Base-by-base conservation (phyloP, 2,888 invertebrate genomes). In the Ormyrus thymus region DNA sequence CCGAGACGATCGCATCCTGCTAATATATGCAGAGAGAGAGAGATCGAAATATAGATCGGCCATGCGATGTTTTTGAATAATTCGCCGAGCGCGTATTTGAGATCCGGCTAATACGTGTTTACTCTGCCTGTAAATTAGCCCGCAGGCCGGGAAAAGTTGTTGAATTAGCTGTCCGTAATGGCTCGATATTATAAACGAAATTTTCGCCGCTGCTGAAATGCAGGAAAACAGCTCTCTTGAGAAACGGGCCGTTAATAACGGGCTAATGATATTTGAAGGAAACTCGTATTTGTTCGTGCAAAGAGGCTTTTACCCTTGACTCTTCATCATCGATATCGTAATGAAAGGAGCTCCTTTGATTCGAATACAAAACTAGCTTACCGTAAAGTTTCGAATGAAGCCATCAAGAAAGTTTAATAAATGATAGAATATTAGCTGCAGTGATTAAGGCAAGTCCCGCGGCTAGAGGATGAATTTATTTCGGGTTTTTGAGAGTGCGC, bases 391-490 rank as follows among this genome's bases (percentile, higher is more conserved):
- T 13, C 8, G 29, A 59, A 8, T n/a, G 45, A n/a, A 53, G 61
- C 46, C 29, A n/a, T n/a, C n/a, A n/a, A n/a, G n/a, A n/a, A n/a
- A n/a, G n/a, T n/a, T n/a, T n/a, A n/a, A n/a, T n/a, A n/a, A n/a
- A n/a, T n/a, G n/a, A n/a, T n/a, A n/a, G n/a, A n/a, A n/a, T n/a
- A n/a, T n/a, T n/a, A n/a, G n/a, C n/a, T n/a, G n/a, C n/a, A n/a
- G n/a, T n/a, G 29, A 29, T 29, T 4, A 29, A 29, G 55, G 46
- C n/a, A n/a, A n/a, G n/a, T n/a, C n/a, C n/a, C n/a, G n/a, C n/a
- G n/a, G n/a, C n/a, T n/a, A n/a, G n/a, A n/a, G 46, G 56, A 43
- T 51, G 50, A 66, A 66, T 66, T 59, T 75, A 75, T 43, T 46
- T n/a, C 10, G 7, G 66, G 59, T 58, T 75, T 62, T 64, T 59